Conservation (phyloP, 37 sponge, comb jelly and placozoan genomes). For the Lycopodina hypogea region DNA sequence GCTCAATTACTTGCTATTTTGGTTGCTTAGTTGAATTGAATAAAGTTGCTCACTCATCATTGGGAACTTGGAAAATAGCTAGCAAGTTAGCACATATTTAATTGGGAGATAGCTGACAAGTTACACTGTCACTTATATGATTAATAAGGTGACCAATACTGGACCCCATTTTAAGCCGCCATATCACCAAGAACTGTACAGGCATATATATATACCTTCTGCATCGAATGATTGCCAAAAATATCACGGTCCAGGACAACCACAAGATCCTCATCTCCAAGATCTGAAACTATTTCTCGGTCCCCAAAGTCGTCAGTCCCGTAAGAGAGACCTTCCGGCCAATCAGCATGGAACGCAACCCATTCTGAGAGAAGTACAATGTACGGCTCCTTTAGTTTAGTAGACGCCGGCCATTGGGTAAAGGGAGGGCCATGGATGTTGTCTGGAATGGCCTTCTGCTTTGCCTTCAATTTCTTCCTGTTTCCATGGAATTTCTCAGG, state of each 20-base stretch:
- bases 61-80: too few relatives aligned
- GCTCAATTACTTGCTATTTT: too few relatives aligned
- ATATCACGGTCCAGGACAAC: not conserved
- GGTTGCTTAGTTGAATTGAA: too few relatives aligned
- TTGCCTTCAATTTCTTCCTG: constrained; percentile 8
- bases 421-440: not conserved
- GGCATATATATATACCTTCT: not conserved
- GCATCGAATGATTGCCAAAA: constrained; percentile 6
- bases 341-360: not conserved
- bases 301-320: not conserved
- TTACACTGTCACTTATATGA: too few relatives aligned
- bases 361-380: not conserved
- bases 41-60: too few relatives aligned
- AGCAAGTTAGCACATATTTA: too few relatives aligned
- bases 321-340: not conserved
- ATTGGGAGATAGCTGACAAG: too few relatives aligned
- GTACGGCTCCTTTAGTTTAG: not conserved
- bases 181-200: too few relatives aligned
- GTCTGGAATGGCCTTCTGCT: constrained; percentile 3
- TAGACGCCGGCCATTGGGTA: not conserved
- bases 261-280: not conserved
- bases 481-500: not conserved
- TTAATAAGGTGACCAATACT: too few relatives aligned
- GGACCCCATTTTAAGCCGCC: too few relatives aligned
- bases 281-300: not conserved